phyloP scores from a whole-genome alignment of 2,888 invertebrate species.

The Ophonus ardosiacus region DNA sequence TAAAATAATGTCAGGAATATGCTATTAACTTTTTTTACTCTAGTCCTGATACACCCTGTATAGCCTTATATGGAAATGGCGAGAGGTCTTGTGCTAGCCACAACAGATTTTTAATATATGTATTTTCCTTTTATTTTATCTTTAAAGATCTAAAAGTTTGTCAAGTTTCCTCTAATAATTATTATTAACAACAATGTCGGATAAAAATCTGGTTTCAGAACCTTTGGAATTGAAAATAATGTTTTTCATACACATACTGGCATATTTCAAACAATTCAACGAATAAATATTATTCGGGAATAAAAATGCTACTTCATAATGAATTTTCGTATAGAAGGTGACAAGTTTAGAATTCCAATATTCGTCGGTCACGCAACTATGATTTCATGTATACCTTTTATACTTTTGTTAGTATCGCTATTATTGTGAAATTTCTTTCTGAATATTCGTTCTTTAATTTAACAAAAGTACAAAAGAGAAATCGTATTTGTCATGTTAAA shows the following conservation, averaged over 20 bases:
- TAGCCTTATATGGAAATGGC: too few species aligned
- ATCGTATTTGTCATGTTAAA: constrained; percentile 38
- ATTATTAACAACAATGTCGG: background rate
- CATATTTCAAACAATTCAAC: constrained; percentile 1
- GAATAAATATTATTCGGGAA: constrained; percentile 5
- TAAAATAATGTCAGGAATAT: too few species aligned
- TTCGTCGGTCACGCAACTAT: constrained; percentile 11
- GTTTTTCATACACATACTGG: background rate
- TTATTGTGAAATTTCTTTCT: constrained; percentile 27
- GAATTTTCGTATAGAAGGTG: background rate
- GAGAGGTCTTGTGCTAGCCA: too few species aligned
- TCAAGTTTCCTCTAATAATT: background rate
- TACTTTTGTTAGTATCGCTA: background rate
- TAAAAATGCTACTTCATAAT: constrained; percentile 1
- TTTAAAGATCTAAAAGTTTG: background rate
- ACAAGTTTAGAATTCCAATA: constrained; percentile 23
- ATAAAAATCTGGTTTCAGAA: background rate
- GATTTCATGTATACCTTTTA: background rate
- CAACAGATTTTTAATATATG: background rate
- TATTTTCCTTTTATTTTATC: background rate
- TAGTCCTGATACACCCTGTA: too few species aligned
- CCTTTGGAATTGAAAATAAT: background rate
- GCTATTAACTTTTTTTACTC: too few species aligned
- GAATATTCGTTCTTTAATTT: constrained; percentile 38
- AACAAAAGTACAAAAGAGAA: constrained; percentile 38